Conservation (phyloP, 1,140 invertebrate species). For the Oryctes rhinoceros region DNA sequence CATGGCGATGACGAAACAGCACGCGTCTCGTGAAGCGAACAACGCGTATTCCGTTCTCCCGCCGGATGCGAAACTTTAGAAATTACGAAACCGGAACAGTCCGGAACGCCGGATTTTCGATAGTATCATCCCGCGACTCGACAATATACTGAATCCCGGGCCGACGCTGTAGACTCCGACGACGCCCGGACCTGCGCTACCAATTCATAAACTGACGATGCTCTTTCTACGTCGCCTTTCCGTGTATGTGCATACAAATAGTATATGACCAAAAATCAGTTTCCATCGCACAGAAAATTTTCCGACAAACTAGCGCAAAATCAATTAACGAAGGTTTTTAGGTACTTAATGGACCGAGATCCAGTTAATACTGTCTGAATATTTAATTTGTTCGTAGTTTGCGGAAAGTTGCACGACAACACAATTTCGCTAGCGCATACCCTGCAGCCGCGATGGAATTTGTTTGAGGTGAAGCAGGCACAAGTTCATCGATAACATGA, state of each 20-base stretch:
- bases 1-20: background rate
- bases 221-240: conserved; percentile 4
- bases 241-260: background rate
- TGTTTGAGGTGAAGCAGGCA: background rate
- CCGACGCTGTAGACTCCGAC: conserved; percentile 41
- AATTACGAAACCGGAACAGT: conserved; percentile 29
- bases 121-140: conserved; percentile 29
- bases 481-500: background rate
- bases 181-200: conserved; percentile 43
- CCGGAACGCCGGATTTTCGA: conserved; percentile 38
- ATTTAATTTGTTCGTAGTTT: conserved; percentile 26
- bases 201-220: conserved; percentile 33
- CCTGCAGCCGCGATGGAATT: background rate
- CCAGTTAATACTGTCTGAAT: conserved; percentile 15
- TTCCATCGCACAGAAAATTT: conserved; percentile 9
- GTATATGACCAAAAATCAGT: conserved; percentile 12
- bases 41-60: background rate
- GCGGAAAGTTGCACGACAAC: conserved; percentile 2
- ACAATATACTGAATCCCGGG: conserved; percentile 44
- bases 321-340: conserved; percentile 23
- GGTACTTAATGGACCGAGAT: conserved; percentile 16
- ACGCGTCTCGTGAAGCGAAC: background rate
- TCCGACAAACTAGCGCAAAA: conserved; percentile 18
- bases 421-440: background rate
- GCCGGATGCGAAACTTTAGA: conserved; percentile 33